A percentile compares a stretch with the other conserved stretches of the same genome.
phyloP scores from a whole-genome alignment of 2,797 vertebrate genomes.

The Lophius americanus region DNA sequence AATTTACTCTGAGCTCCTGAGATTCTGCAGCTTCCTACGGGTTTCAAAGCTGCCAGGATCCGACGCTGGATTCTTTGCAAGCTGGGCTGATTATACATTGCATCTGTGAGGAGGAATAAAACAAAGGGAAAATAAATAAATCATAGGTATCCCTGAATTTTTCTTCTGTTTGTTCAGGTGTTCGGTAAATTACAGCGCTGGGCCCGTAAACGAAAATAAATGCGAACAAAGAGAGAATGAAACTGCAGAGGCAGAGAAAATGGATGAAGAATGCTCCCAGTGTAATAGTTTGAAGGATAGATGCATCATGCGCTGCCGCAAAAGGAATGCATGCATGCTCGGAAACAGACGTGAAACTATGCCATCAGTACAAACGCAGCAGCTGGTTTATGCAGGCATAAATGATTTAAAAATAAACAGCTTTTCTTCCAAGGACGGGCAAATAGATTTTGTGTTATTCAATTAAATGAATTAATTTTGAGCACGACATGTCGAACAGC shows the following conservation, averaged over 20 bases:
- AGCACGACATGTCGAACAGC: no score
- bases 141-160: conserved; percentile 38
- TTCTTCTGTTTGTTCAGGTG: conserved; percentile 37
- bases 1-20: conserved; percentile 52
- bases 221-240: conserved; percentile 3
- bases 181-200: conserved; percentile 40
- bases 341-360: background rate
- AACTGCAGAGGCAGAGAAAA: conserved; percentile 20
- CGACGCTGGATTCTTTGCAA: conserved; percentile 32
- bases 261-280: conserved; percentile 10
- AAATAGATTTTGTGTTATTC: no score
- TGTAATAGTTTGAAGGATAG: background rate
- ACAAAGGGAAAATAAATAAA: conserved; percentile 23
- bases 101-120: conserved; percentile 21
- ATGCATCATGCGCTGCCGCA: conserved; percentile 7
- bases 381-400: no score
- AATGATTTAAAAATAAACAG: no score
- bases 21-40: conserved; percentile 23
- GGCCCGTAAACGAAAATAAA: conserved; percentile 39
- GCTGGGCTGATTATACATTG: conserved; percentile 30
- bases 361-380: no score
- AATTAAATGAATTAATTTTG: no score
- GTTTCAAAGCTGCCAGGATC: conserved; percentile 35
- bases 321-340: background rate
- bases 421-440: no score